Percentiles rank a stretch among this genome's conserved stretches.
Conservation (phyloP, 2,113 vertebrate genomes). For the Embiotoca jacksoni region DNA sequence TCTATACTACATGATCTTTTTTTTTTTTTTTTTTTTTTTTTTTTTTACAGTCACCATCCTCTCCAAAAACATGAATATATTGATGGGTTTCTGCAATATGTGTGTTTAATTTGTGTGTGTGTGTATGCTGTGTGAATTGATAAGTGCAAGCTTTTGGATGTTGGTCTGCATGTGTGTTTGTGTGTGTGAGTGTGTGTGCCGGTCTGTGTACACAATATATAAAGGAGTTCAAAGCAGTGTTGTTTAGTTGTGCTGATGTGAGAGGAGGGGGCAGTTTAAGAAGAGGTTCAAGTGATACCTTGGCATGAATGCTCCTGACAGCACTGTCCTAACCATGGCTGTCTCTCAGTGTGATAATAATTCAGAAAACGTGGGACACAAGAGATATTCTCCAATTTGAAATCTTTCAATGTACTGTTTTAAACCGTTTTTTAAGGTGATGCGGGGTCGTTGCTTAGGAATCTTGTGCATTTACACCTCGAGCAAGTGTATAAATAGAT, state of each 20-base stretch:
- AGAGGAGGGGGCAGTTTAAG: constrained; percentile 55
- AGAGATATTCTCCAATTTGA: constrained; percentile 56
- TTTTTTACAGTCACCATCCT: constrained; percentile 75
- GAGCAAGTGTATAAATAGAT: constrained; percentile 52
- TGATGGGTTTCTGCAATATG: constrained; percentile 76
- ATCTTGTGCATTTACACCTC: constrained; percentile 69
- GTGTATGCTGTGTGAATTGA: constrained; percentile 47
- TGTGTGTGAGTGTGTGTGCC: constrained; percentile 47
- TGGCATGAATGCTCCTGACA: constrained; percentile 47
- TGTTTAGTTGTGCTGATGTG: constrained; percentile 54
- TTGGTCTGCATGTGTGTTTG: constrained; percentile 25
- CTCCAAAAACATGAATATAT: constrained; percentile 74
- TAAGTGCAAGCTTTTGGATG: constrained; percentile 53
- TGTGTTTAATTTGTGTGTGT: constrained; percentile 45
- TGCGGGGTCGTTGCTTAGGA: constrained; percentile 41
- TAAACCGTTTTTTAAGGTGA: constrained; percentile 19
- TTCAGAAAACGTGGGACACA: constrained; percentile 48
- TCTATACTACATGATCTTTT: constrained; percentile 68
- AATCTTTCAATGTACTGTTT: constrained; percentile 31
- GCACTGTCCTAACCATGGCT: constrained; percentile 54
- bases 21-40: too few relatives aligned
- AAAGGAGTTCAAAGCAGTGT: constrained; percentile 47
- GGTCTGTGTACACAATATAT: constrained; percentile 46
- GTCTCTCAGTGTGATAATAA: constrained; percentile 58
- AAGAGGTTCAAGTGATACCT: constrained; percentile 39